phyloP scores from a whole-genome alignment of 2,113 vertebrate species.

The Polyodon spathula region DNA sequence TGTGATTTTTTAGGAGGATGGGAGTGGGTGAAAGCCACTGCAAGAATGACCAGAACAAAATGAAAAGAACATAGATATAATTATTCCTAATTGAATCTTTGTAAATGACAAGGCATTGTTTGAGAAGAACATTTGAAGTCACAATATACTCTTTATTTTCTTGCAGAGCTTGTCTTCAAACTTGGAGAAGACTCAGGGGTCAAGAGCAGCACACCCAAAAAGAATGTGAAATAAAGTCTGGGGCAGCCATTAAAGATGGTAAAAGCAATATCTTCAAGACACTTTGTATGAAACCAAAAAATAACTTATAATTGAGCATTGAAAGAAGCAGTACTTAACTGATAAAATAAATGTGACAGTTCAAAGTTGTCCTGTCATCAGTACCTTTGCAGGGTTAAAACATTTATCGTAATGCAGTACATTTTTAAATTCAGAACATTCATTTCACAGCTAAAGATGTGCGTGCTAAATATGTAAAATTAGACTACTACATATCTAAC shows the following conservation, averaged over 20 bases:
- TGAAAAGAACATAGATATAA: constrained; percentile 53
- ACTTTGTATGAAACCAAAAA: neutral
- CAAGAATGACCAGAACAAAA: constrained; percentile 7
- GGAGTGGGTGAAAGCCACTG: neutral
- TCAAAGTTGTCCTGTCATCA: neutral
- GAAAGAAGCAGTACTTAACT: neutral
- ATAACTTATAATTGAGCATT: too few relatives aligned
- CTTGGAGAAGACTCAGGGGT: constrained; percentile 52
- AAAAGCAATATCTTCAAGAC: constrained; percentile 22
- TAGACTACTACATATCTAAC: too few relatives aligned
- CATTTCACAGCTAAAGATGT: too few relatives aligned
- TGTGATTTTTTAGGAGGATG: neutral
- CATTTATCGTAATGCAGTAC: neutral
- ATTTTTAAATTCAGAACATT: too few relatives aligned
- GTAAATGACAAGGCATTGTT: constrained; percentile 44
- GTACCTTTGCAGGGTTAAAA: neutral
- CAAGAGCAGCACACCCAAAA: constrained; percentile 63
- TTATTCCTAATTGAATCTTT: constrained; percentile 64
- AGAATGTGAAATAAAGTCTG: constrained; percentile 52
- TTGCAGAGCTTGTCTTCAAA: constrained; percentile 62
- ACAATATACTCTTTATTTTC: constrained; percentile 62
- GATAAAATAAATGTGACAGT: neutral
- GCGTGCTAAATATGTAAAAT: too few relatives aligned
- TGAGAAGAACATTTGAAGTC: constrained; percentile 40
- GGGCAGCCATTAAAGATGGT: constrained; percentile 74